Conservation (phyloP, 2,888 invertebrate species). For the Rhagonycha fulva region DNA sequence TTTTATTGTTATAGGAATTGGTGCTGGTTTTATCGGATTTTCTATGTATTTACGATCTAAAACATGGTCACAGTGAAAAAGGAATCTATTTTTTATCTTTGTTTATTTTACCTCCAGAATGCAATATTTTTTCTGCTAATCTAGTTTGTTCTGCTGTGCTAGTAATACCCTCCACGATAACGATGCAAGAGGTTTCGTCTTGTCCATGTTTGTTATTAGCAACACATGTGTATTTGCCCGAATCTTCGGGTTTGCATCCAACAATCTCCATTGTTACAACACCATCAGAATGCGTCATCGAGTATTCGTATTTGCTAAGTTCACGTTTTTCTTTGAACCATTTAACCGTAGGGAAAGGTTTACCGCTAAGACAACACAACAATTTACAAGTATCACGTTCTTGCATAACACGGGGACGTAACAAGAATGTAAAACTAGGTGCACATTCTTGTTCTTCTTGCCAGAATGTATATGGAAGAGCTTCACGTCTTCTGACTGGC, state of each 20-base stretch:
- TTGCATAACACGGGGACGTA: slow-evolving; percentile 98
- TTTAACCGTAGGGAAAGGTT: slow-evolving; percentile 91
- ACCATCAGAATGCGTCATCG: slow-evolving; percentile 90
- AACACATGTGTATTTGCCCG: slow-evolving; percentile 93
- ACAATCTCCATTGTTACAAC: slow-evolving; percentile 97
- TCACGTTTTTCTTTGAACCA: slow-evolving; percentile 93
- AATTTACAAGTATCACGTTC: slow-evolving; percentile 94
- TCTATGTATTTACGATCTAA: slow-evolving; percentile 85
- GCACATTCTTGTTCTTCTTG: slow-evolving; percentile 91
- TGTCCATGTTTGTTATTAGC: slow-evolving; percentile 93
- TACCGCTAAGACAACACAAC: slow-evolving; percentile 93
- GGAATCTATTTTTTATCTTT: neutral
- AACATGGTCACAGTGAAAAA: neutral
- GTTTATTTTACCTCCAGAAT: slow-evolving; percentile 69
- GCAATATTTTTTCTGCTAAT: slow-evolving; percentile 84
- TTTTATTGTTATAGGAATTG: slow-evolving; percentile 71
- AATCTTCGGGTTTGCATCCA: slow-evolving; percentile 92
- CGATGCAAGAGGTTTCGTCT: slow-evolving; percentile 93
- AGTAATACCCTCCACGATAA: slow-evolving; percentile 88
- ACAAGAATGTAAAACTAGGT: slow-evolving; percentile 96
- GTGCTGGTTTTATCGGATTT: slow-evolving; percentile 79
- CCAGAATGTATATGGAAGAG: slow-evolving; percentile 86
- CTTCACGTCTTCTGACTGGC: slow-evolving; percentile 77
- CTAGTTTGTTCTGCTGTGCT: slow-evolving; percentile 81
- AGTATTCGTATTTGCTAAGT: slow-evolving; percentile 86